These are phyloP conservation scores for Ptilodon capucinus DNA, from an alignment of 2,888 invertebrate genomes.

Conservation along the genomic window DNA sequence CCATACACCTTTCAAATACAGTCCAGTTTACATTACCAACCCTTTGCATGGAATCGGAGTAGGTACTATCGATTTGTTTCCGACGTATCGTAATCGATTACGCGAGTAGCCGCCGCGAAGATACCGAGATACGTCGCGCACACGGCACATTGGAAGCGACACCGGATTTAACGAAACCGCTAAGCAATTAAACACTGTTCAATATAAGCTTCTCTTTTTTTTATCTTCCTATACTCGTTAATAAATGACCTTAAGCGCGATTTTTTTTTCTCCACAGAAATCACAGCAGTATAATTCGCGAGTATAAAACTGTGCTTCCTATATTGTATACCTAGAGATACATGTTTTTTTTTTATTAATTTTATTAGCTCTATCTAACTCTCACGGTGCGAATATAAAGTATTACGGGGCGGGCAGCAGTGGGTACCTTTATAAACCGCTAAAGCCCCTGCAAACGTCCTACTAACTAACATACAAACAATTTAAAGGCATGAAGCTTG, in stretches of 20 bases:
- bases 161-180: slow-evolving; percentile 58
- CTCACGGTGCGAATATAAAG: slow-evolving; percentile 72
- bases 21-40: no score
- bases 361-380: slow-evolving; percentile 73
- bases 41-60: no score
- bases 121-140: background rate
- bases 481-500: slow-evolving; percentile 79
- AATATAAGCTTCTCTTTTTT: slow-evolving; percentile 43
- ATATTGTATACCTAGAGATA: slow-evolving; percentile 52
- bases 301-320: slow-evolving; percentile 44
- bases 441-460: slow-evolving; percentile 60
- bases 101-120: no score
- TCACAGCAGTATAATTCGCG: slow-evolving; percentile 36
- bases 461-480: slow-evolving; percentile 76
- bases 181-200: slow-evolving; percentile 59
- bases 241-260: slow-evolving; percentile 70
- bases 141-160: slow-evolving; percentile 55
- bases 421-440: slow-evolving; percentile 65
- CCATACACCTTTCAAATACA: no score
- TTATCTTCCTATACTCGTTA: slow-evolving; percentile 62
- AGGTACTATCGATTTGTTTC: no score
- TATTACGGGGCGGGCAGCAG: slow-evolving; percentile 54
- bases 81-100: no score
- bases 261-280: slow-evolving; percentile 50
- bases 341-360: slow-evolving; percentile 55